A percentile compares a stretch with the other conserved stretches of the same genome.
phyloP scores from a whole-genome alignment of 2,888 invertebrate species.

The Acanthosepion esculentum region DNA sequence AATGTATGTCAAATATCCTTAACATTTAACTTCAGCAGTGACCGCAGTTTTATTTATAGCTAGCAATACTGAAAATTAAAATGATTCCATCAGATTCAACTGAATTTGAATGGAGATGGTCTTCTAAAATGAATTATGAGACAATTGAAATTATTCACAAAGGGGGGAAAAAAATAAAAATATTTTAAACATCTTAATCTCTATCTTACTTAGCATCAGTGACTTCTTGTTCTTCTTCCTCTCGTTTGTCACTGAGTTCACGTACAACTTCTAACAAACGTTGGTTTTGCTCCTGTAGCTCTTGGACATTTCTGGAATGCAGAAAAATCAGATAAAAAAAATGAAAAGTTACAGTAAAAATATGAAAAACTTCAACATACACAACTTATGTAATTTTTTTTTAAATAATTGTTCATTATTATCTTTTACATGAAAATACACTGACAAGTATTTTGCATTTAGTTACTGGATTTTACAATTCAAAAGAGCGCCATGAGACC shows the following conservation, averaged over 20 bases:
- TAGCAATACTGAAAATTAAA: too few relatives aligned
- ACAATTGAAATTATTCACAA: too few relatives aligned
- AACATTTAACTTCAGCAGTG: too few relatives aligned
- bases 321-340: neutral
- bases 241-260: constrained; percentile 88
- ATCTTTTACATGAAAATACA: neutral
- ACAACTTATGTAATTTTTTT: too few relatives aligned
- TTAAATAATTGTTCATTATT: neutral
- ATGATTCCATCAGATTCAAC: neutral
- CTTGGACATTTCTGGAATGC: constrained; percentile 83
- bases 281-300: constrained; percentile 91
- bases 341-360: neutral
- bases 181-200: neutral
- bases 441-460: neutral
- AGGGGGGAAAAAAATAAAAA: too few relatives aligned
- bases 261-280: constrained; percentile 87
- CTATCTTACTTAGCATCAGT: constrained; percentile 71
- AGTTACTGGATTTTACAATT: neutral
- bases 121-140: too few relatives aligned
- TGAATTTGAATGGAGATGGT: neutral
- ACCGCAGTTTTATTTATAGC: too few relatives aligned
- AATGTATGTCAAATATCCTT: too few relatives aligned
- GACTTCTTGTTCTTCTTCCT: constrained; percentile 83
- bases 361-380: neutral
- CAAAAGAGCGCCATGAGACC: too few relatives aligned